Conservation (phyloP, 1,140 invertebrate genomes). For the Tetramorium alpestre region DNA sequence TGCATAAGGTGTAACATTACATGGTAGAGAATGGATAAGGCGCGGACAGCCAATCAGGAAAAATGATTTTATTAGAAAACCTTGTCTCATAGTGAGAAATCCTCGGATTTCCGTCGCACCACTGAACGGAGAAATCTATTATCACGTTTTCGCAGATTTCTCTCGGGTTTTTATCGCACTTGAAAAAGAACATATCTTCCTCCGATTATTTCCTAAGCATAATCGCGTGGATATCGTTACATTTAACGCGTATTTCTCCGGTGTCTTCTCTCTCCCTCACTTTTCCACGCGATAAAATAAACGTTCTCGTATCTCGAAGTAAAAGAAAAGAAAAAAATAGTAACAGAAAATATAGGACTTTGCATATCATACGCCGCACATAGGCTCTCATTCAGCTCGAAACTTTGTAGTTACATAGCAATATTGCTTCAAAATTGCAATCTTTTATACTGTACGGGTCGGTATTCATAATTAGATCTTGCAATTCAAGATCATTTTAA, state of each 20-base stretch:
- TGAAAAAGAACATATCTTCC: not conserved
- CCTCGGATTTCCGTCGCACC: not conserved
- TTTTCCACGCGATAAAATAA: not conserved
- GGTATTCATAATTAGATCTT: no score
- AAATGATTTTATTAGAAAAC: not conserved
- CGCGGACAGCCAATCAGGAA: not conserved
- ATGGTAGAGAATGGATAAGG: not conserved
- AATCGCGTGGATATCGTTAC: not conserved
- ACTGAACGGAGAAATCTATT: conserved; percentile 7
- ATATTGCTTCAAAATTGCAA: no score
- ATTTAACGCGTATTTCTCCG: not conserved
- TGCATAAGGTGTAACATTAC: not conserved
- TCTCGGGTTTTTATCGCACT: not conserved
- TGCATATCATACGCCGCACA: no score
- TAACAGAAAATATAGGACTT: not conserved
- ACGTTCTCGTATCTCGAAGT: not conserved
- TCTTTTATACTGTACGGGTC: no score
- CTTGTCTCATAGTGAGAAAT: not conserved
- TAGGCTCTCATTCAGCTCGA: no score
- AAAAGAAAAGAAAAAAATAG: not conserved
- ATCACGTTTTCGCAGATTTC: conserved; percentile 6
- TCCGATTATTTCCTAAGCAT: not conserved
- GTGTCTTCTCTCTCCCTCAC: not conserved
- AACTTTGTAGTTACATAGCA: no score
- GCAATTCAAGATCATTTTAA: no score